Percentiles rank a stretch among this genome's conserved stretches.
Conservation (phyloP, 92 coral and sea anemone species). For the Montipora capitata region DNA sequence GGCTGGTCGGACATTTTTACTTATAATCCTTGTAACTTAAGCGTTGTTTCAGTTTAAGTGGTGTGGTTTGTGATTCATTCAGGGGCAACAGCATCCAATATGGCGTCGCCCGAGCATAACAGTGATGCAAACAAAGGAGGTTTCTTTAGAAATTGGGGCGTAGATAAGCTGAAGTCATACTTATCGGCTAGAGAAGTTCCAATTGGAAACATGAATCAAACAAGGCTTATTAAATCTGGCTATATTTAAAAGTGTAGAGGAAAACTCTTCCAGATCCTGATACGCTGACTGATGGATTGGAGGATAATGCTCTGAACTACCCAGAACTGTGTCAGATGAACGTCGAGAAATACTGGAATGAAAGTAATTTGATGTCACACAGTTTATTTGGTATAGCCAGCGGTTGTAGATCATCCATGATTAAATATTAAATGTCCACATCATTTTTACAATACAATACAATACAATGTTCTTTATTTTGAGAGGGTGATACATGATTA, state of each 20-base stretch:
- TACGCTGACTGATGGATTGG: conserved; percentile 26
- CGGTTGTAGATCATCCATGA: no score
- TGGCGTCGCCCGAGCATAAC: not conserved
- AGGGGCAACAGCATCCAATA: no score
- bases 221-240: conserved; percentile 11
- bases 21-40: no score
- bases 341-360: conserved; percentile 27
- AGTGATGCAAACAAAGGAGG: conserved; percentile 14
- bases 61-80: no score
- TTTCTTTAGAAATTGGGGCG: conserved; percentile 26
- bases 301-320: conserved; percentile 10
- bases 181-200: not conserved
- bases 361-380: conserved; percentile 9
- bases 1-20: no score
- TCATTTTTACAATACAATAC: no score
- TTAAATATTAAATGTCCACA: no score
- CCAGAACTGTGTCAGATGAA: conserved; percentile 13
- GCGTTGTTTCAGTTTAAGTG: no score
- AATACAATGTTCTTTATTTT: no score
- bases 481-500: no score
- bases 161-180: conserved; percentile 20
- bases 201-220: not conserved
- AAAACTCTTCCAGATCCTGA: conserved; percentile 49
- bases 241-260: conserved; percentile 8
- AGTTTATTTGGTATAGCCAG: no score